Percentiles rank a stretch among this genome's conserved stretches.
Evolutionary conservation across 2,113 vertebrate genomes (phyloP).

Genomic region (Danio rerio): GRCz12tu NC_133186.1:4599501-4600000

Average conservation of each 20-base stretch:
- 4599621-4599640: constrained; percentile 62
- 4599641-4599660: constrained; percentile 39
- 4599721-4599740: constrained; percentile 16
- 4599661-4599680: constrained; percentile 57
- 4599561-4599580: constrained; percentile 54
- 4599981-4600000: too few species aligned
- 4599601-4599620: constrained; percentile 48
- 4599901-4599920: too few species aligned
- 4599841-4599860: too few species aligned
- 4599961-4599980: too few species aligned
- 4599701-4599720: constrained; percentile 50
- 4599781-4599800: too few species aligned
- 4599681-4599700: constrained; percentile 52
- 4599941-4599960: too few species aligned
- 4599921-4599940: too few species aligned
- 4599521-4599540: constrained; percentile 53
- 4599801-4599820: too few species aligned
- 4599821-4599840: too few species aligned
- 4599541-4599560: constrained; percentile 44
- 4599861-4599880: too few species aligned
- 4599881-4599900: too few species aligned
- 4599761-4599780: too few species aligned
- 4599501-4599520: constrained; percentile 54
- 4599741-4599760: constrained; percentile 47
- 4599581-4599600: constrained; percentile 59